Evolutionary conservation across 2,888 invertebrate genomes (phyloP).

Genomic region (Ormyrus labotus): DNA sequence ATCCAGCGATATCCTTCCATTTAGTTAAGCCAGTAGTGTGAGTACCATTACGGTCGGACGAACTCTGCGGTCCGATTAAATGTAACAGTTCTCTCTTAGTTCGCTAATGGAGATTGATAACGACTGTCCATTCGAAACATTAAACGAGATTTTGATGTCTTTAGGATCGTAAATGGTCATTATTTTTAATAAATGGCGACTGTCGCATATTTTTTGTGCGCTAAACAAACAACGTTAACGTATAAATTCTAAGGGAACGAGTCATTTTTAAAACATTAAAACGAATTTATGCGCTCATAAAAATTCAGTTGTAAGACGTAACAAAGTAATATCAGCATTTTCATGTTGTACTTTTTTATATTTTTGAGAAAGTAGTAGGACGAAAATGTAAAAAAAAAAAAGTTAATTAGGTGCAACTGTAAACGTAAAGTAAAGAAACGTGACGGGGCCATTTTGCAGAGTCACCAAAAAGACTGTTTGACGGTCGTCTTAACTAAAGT

Average conservation of each 20-base stretch:
- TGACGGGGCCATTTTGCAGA: constrained; percentile 18
- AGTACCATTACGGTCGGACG: constrained; percentile 44
- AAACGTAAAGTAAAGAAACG: background rate
- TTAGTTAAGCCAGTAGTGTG: constrained; percentile 40
- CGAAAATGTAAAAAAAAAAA: constrained; percentile 1
- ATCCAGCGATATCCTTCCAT: constrained; percentile 36
- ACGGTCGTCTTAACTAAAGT: constrained; percentile 41
- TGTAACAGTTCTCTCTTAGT: constrained; percentile 32
- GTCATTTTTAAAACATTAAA: no score
- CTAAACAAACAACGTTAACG: background rate
- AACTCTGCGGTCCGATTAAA: constrained; percentile 39
- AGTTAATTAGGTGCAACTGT: no score
- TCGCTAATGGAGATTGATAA: constrained; percentile 46
- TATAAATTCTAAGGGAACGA: no score
- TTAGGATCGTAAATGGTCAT: constrained; percentile 1
- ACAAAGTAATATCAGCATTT: no score
- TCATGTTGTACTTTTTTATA: background rate
- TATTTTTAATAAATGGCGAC: background rate
- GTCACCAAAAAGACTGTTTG: constrained; percentile 28
- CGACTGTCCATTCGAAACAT: constrained; percentile 11
- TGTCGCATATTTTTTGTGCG: background rate
- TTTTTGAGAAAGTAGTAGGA: background rate
- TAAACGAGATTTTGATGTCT: constrained; percentile 19
- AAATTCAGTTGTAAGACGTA: no score
- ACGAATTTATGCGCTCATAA: no score